Base-by-base conservation (phyloP, 2,797 vertebrate species). In the Phoebastria nigripes region DNA sequence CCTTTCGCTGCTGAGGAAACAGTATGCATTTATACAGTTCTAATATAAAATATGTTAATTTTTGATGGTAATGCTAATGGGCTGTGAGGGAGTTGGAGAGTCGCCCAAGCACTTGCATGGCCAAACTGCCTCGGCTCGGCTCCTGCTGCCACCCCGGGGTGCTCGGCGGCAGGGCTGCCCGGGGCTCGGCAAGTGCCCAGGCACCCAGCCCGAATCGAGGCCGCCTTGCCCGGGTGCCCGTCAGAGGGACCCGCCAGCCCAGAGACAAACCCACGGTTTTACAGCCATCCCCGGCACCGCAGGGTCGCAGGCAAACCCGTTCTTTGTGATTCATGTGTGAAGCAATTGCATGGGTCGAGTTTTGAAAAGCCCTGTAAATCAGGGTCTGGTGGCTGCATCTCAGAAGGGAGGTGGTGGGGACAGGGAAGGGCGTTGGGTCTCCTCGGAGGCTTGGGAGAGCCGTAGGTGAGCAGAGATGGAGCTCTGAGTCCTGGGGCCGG, bases 41-140 rank as follows among this genome's bases (percentile, higher is more conserved):
- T 82, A 12, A 86, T 83, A 87, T 42, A 39, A 91, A 90, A 82
- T 72, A 82, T 82, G 85, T 7, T 94, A 69, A 83, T 91, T 94
- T 77, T 37, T 44, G 47, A 58, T 9, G 13, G 74, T 51, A 55
- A 65, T 63, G 88, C 29, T 95, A 29, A 44, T 2, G 28, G 66
- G 61, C 51, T 73, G 76, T 2, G 74, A 49, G 72, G 49, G 52
- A 81, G 28, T 8, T 71, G 73, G 55, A 74, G 76, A 47, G 58
- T 28, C 49, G 49, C 63, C 41, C 16, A 6, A 74, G 81, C 25
- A 33, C 44, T 62, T 19, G 4, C 9, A 7, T 8, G 16, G 54
- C 62, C 47, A 61, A n/a, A 62, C 46, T n/a, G 28, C 58, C 24
- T 24, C 15, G 2, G 25, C 44, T 26, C 1, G 1, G 65, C 46